phyloP scores from a whole-genome alignment of 2,888 invertebrate genomes.

The Lucinisca nassula region DNA sequence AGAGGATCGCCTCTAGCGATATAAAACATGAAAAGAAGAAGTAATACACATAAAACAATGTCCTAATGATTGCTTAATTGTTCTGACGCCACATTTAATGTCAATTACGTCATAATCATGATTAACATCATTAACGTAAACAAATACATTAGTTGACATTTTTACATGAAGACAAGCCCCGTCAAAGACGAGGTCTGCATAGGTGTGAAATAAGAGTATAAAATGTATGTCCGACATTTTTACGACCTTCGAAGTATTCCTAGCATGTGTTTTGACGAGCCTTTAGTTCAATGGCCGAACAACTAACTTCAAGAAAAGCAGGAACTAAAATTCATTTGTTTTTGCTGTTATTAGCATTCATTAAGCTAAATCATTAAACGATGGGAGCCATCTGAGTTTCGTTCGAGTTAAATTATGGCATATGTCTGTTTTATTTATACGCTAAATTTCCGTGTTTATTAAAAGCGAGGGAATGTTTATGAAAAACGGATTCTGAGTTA shows the following conservation, averaged over 20 bases:
- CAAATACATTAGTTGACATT: not conserved
- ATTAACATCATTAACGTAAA: not conserved
- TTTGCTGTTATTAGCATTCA: not conserved
- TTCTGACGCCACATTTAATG: conserved; percentile 5
- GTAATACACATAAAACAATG: not conserved
- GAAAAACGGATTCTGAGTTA: conserved; percentile 1
- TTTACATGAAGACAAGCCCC: not conserved
- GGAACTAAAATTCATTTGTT: not conserved
- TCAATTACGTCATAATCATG: not conserved
- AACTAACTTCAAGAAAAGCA: not conserved
- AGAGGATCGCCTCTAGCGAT: conserved; percentile 9
- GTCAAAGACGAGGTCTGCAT: not conserved
- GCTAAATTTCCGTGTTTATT: conserved; percentile 60
- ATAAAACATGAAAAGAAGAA: conserved; percentile 15
- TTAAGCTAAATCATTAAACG: not conserved
- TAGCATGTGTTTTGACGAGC: no score
- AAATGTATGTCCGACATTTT: not conserved
- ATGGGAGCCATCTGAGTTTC: conserved; percentile 43
- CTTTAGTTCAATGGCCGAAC: no score
- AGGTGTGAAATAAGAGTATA: not conserved
- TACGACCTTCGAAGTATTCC: no score
- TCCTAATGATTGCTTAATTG: not conserved
- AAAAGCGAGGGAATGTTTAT: conserved; percentile 4
- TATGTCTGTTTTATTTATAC: conserved; percentile 63
- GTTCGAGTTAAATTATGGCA: conserved; percentile 54